Percentiles rank a stretch among this genome's conserved stretches.
Evolutionary conservation across 2,888 invertebrate species (phyloP).

Genomic region (Spodoptera picta): DNA sequence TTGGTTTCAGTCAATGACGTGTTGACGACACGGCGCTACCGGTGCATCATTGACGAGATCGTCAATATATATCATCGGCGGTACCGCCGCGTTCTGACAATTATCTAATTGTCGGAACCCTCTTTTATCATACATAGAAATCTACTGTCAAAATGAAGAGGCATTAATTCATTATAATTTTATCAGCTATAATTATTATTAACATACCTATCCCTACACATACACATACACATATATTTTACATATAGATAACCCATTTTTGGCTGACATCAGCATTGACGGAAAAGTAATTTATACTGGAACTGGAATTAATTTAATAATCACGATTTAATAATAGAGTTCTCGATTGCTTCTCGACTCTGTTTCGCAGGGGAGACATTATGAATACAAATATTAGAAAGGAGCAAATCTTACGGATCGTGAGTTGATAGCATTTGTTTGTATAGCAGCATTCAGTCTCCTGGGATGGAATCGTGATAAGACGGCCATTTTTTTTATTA

Average conservation of each 20-base stretch:
- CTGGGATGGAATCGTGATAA: conserved; percentile 18
- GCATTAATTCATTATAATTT: too few relatives aligned
- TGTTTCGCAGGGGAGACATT: conserved; percentile 28
- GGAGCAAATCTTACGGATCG: conserved; percentile 15
- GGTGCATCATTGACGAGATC: too few relatives aligned
- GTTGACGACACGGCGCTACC: too few relatives aligned
- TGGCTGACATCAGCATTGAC: conserved; percentile 8
- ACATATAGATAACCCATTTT: conserved; percentile 17
- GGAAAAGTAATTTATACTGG: background rate
- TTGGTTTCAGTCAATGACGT: too few relatives aligned
- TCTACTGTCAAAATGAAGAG: too few relatives aligned
- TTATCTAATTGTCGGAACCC: too few relatives aligned
- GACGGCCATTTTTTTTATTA: conserved; percentile 30
- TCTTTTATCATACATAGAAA: too few relatives aligned
- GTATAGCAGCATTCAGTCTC: conserved; percentile 16
- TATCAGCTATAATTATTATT: background rate
- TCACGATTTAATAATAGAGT: conserved; percentile 24
- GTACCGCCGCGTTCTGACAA: too few relatives aligned
- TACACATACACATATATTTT: background rate
- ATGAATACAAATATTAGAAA: conserved; percentile 26
- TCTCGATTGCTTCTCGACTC: conserved; percentile 21
- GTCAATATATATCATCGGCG: too few relatives aligned
- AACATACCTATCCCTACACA: too few relatives aligned
- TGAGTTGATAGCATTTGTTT: conserved; percentile 22
- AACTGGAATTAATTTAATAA: conserved; percentile 11